Conservation (phyloP, 2,888 invertebrate genomes). For the Epicampocera succincta region DNA sequence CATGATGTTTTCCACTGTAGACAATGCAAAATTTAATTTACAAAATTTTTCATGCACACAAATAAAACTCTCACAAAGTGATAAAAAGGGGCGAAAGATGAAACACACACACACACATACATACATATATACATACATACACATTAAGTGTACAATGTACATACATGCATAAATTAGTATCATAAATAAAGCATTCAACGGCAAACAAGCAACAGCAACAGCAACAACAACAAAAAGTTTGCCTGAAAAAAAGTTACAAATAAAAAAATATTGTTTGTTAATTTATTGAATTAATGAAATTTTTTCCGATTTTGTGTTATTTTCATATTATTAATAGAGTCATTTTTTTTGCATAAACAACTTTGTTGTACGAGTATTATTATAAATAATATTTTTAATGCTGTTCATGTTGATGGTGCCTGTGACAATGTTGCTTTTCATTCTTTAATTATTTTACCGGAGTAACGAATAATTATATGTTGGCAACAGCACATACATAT, state of each 20-base stretch:
- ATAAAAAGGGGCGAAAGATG: conserved; percentile 1
- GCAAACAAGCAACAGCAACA: no score
- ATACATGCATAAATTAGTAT: conserved; percentile 56
- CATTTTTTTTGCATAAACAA: conserved; percentile 55
- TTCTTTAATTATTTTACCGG: conserved; percentile 21
- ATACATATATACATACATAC: neutral
- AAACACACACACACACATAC: neutral
- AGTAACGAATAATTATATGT: conserved; percentile 31
- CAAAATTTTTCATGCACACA: neutral
- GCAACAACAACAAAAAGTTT: conserved; percentile 17
- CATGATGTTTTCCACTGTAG: conserved; percentile 18
- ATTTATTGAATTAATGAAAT: conserved; percentile 59
- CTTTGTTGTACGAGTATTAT: conserved; percentile 51
- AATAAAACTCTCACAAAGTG: conserved; percentile 6
- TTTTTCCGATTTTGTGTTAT: conserved; percentile 17
- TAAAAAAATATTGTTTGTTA: conserved; percentile 53
- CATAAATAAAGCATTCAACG: conserved; percentile 52
- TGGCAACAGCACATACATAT: conserved; percentile 14
- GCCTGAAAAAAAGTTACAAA: neutral
- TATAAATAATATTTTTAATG: conserved; percentile 23
- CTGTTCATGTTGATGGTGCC: conserved; percentile 21
- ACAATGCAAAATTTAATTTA: conserved; percentile 1
- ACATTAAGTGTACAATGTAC: conserved; percentile 7
- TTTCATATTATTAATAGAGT: conserved; percentile 55
- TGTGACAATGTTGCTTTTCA: conserved; percentile 6